Evolutionary conservation across 23 tunicate species (phyloP), one percentile per base, ranked within the genome.

Genomic region (Ciona savignyi): DNA sequence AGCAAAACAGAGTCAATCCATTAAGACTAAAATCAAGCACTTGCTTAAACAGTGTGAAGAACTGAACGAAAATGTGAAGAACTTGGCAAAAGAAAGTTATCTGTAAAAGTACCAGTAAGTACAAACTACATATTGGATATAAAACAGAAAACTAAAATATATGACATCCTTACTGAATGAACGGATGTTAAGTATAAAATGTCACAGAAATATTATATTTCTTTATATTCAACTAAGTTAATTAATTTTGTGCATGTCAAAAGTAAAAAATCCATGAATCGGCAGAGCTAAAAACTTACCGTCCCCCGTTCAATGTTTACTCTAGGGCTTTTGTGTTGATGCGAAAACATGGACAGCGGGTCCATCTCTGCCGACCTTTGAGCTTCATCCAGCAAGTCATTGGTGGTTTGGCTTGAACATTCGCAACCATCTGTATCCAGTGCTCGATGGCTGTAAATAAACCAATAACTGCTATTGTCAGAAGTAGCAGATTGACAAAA

Each of bases 1-100:
- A 3, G 94, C 56, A 6, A 42, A 42, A 42, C 56, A 42, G 15
- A 42, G 56, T 42, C 11, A 42, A 42, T 42, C 56, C 9, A 15
- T 42, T 6, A 42, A 42, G 56, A 9, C 11, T 15, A 42, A 42
- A 15, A 42, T 42, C 15, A 42, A 42, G 56, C 9, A 42, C 11
- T 42, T 42, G 56, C 9, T 42, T 9, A 42, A 42, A 42, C 56
- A 42, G 15, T 42, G 56, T 42, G 56, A 42, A 15, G 56, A 42
- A 42, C 56, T 42, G 56, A 42, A 42, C 15, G 56, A 42, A 42
- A 42, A 42, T 15, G 15, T 42, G 11, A 42, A 15, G 15, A 42
- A 6, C 56, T 42, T 42, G 56, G 56, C 56, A 42, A 42, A 15
- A 15, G 56, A 42, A 15, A 42, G 56, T 42, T 42, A 6, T 6